These are phyloP conservation scores for Coptodon rendalli DNA, from an alignment of 2,113 vertebrate species.

Conservation along the genomic window DNA sequence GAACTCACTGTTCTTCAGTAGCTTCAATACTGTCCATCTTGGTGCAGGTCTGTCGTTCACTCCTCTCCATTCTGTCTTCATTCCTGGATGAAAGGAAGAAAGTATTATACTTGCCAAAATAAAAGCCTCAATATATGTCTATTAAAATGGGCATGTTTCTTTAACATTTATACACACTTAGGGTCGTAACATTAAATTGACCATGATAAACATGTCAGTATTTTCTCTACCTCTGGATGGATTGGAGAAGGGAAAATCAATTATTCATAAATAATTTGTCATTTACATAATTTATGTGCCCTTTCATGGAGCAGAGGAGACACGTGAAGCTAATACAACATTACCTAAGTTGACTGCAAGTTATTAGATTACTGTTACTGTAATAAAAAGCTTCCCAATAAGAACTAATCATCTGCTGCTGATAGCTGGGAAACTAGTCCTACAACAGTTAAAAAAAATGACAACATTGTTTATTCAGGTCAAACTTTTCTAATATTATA, in stretches of 20 bases:
- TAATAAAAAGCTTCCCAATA: neutral
- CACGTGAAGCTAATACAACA: neutral
- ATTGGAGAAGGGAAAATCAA: neutral
- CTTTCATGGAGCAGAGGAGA: neutral
- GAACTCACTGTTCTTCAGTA: slow-evolving; percentile 70
- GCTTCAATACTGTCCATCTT: slow-evolving; percentile 79
- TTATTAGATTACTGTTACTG: neutral
- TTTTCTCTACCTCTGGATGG: neutral
- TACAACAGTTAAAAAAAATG: neutral
- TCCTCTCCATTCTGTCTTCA: slow-evolving; percentile 69
- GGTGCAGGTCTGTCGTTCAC: slow-evolving; percentile 70
- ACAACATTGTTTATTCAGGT: neutral
- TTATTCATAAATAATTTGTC: neutral
- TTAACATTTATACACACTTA: neutral
- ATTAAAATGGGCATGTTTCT: neutral
- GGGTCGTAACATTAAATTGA: neutral
- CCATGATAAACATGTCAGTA: neutral
- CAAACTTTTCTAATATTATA: neutral
- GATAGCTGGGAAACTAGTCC: neutral
- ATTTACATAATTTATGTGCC: neutral
- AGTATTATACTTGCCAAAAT: neutral
- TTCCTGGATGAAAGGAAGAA: slow-evolving; percentile 53
- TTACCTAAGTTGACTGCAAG: neutral
- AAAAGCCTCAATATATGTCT: neutral
- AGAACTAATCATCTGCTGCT: neutral